Evolutionary conservation across 2,113 vertebrate species (phyloP).

Genomic region (Fulmarus glacialis): DNA sequence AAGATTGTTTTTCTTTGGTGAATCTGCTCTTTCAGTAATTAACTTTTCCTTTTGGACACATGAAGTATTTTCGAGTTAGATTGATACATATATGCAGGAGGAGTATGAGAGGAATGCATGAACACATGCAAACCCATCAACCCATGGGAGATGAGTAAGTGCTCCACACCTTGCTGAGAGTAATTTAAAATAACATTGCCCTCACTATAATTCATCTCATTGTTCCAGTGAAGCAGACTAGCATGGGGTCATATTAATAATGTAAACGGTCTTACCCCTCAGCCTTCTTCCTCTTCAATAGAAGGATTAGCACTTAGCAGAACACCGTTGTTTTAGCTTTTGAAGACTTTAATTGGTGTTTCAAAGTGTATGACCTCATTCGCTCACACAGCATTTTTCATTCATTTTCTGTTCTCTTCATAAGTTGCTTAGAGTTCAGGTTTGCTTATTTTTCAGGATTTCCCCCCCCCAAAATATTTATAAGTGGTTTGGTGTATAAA

Average conservation of each 20-base stretch:
- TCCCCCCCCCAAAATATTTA: fast-evolving
- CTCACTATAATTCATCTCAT: conserved; percentile 29
- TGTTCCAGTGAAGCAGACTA: not conserved
- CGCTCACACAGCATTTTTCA: not conserved
- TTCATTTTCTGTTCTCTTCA: not conserved
- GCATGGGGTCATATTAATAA: conserved; percentile 45
- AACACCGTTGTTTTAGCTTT: not conserved
- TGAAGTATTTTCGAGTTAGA: not conserved
- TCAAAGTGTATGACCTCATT: not conserved
- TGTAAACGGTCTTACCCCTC: not conserved
- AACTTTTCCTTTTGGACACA: not conserved
- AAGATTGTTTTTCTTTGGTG: not conserved
- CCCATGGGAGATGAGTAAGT: not conserved
- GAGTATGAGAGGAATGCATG: not conserved
- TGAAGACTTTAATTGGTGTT: conserved; percentile 36
- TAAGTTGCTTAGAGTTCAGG: not conserved
- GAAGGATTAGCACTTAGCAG: not conserved
- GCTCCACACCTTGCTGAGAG: conserved; percentile 4
- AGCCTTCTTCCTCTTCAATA: not conserved
- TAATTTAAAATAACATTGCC: conserved; percentile 47
- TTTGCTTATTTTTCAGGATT: not conserved
- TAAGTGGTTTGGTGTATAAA: not conserved
- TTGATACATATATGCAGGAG: not conserved
- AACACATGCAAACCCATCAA: not conserved
- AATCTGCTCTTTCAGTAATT: not conserved